Conservation (phyloP, 2,888 invertebrate genomes). For the Terebella lapidaria region DNA sequence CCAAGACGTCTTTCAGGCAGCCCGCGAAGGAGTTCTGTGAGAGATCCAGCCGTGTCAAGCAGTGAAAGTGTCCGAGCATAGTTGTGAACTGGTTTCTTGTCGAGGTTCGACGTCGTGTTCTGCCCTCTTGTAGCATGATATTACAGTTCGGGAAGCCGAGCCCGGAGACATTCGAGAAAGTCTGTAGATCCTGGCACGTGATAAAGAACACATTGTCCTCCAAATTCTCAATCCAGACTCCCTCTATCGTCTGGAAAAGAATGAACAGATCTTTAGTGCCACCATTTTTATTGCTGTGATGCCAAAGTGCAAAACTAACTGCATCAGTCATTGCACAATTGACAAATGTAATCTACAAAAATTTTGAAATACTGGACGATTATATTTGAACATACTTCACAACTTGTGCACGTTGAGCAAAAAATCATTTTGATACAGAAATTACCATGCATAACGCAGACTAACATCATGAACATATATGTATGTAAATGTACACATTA, state of each 20-base stretch:
- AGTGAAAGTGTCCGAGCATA: conserved; percentile 19
- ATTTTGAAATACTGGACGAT: too few species aligned
- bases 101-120: conserved; percentile 32
- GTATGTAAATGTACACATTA: too few species aligned
- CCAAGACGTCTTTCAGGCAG: conserved; percentile 34
- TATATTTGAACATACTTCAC: too few species aligned
- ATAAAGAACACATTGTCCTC: conserved; percentile 36
- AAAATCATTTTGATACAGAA: too few species aligned
- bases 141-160: conserved; percentile 38
- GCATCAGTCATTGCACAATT: not conserved
- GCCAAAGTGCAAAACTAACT: not conserved
- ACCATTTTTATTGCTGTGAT: not conserved
- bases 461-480: too few species aligned
- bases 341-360: too few species aligned
- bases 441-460: too few species aligned
- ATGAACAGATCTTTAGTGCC: not conserved
- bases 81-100: conserved; percentile 25
- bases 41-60: conserved; percentile 32
- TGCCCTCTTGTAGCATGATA: conserved; percentile 36
- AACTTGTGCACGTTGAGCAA: too few species aligned
- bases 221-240: conserved; percentile 35
- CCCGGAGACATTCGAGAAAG: conserved; percentile 28
- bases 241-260: conserved; percentile 31
- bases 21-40: conserved; percentile 37
- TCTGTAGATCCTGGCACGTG: conserved; percentile 28